A percentile compares a stretch with the other conserved stretches of the same genome.
These are phyloP conservation scores for Acanthosepion lycidas DNA, from an alignment of 2,888 invertebrate species.

Conservation along the genomic window DNA sequence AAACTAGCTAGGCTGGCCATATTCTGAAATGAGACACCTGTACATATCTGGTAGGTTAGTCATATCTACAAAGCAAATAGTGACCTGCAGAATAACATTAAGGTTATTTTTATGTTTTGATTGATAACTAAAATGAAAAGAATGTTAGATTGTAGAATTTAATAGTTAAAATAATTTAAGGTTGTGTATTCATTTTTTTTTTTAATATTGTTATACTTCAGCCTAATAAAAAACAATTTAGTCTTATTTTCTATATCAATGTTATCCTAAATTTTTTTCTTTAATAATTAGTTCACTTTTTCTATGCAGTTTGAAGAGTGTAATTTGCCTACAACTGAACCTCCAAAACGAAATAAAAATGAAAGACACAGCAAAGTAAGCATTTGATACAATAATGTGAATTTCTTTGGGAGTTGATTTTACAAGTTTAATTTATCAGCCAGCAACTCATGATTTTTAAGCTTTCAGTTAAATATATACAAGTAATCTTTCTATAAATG, in stretches of 20 bases:
- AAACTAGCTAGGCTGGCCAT: neutral
- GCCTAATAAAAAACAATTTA: neutral
- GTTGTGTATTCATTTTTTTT: neutral
- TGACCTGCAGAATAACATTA: neutral
- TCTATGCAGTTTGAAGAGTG: neutral
- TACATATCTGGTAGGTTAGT: neutral
- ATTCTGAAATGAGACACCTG: constrained; percentile 33
- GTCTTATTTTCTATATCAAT: neutral
- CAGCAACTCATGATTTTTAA: neutral
- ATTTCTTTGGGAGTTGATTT: neutral
- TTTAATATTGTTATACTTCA: neutral
- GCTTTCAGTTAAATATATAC: neutral
- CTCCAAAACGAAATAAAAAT: neutral
- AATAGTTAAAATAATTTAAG: too few species aligned
- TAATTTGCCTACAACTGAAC: neutral
- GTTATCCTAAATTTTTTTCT: neutral
- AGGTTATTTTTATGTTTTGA: neutral
- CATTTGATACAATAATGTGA: neutral
- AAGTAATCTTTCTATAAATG: neutral
- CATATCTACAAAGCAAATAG: neutral
- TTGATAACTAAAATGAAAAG: neutral
- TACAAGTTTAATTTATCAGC: neutral
- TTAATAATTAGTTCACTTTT: neutral
- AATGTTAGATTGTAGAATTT: neutral
- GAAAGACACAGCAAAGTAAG: constrained; percentile 10